These are phyloP conservation scores for Tuta absoluta DNA, from an alignment of 2,888 invertebrate genomes.

Conservation along the genomic window DNA sequence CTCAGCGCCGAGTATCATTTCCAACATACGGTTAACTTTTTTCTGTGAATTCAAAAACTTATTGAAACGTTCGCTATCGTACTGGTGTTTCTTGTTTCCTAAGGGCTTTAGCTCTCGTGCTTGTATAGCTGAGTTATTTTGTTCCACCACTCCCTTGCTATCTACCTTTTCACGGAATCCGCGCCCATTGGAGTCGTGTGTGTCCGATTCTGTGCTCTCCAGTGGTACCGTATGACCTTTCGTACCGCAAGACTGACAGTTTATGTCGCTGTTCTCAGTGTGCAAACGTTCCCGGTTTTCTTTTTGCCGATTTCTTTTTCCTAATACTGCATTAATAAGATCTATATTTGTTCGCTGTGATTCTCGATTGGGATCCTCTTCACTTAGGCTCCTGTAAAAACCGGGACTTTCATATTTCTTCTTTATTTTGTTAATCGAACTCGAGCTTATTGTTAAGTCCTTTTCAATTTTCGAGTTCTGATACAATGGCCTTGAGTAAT, in stretches of 20 bases:
- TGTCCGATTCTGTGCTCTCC: slow-evolving; percentile 25
- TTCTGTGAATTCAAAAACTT: slow-evolving; percentile 68
- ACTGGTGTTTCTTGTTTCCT: slow-evolving; percentile 45
- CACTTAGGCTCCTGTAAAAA: neutral
- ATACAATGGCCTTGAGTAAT: neutral
- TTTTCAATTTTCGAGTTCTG: neutral
- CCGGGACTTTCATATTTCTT: neutral
- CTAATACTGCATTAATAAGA: slow-evolving; percentile 1
- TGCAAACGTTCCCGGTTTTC: neutral
- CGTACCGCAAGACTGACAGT: neutral
- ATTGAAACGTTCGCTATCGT: slow-evolving; percentile 60
- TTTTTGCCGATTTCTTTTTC: neutral
- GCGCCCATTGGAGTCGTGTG: slow-evolving; percentile 23
- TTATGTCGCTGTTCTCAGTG: neutral
- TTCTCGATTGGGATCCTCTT: slow-evolving; percentile 5
- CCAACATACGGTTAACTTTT: slow-evolving; percentile 69
- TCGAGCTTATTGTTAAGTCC: neutral
- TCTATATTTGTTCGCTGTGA: neutral
- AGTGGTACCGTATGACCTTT: neutral
- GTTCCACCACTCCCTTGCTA: slow-evolving; percentile 30
- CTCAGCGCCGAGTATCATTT: slow-evolving; percentile 57
- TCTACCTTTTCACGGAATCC: slow-evolving; percentile 61
- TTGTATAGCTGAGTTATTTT: slow-evolving; percentile 34
- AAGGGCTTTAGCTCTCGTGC: slow-evolving; percentile 57
- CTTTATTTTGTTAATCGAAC: neutral